Conservation (phyloP, 2,888 invertebrate species). For the Sacculina carcini region DNA sequence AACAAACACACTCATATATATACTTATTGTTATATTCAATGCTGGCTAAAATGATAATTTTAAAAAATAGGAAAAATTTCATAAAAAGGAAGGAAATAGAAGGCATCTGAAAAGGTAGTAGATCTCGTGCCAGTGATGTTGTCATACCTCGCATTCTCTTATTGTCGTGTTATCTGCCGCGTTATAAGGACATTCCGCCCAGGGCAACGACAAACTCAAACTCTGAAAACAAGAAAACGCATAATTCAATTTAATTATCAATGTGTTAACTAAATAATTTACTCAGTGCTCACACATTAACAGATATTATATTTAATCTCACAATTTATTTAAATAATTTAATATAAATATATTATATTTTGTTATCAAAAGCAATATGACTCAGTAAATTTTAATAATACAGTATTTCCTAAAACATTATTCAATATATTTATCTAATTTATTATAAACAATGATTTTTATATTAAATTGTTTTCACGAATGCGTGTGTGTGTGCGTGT, state of each 20-base stretch:
- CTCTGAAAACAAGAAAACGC: conserved; percentile 31
- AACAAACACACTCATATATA: too few relatives aligned
- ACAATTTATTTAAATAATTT: neutral
- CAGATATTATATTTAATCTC: too few relatives aligned
- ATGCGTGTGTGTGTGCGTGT: too few relatives aligned
- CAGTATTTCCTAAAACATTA: neutral
- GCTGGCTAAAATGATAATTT: too few relatives aligned
- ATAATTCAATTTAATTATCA: neutral
- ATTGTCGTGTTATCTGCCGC: conserved; percentile 16
- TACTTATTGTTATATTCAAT: too few relatives aligned
- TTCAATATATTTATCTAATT: neutral
- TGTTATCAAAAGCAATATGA: neutral
- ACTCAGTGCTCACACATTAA: too few relatives aligned
- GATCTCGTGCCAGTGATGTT: conserved; percentile 3
- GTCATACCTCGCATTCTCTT: conserved; percentile 21
- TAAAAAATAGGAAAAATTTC: too few relatives aligned
- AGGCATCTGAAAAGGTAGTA: too few relatives aligned
- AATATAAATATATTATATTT: neutral
- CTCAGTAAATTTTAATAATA: neutral
- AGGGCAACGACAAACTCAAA: conserved; percentile 69
- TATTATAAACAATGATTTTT: neutral
- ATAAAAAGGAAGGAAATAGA: neutral
- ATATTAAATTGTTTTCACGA: neutral
- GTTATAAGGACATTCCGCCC: conserved; percentile 77
- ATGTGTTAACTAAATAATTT: too few relatives aligned